A percentile compares a stretch with the other conserved stretches of the same genome.
These are phyloP conservation scores for Geophilus truncorum DNA, from an alignment of 2,888 invertebrate genomes.

Conservation along the genomic window DNA sequence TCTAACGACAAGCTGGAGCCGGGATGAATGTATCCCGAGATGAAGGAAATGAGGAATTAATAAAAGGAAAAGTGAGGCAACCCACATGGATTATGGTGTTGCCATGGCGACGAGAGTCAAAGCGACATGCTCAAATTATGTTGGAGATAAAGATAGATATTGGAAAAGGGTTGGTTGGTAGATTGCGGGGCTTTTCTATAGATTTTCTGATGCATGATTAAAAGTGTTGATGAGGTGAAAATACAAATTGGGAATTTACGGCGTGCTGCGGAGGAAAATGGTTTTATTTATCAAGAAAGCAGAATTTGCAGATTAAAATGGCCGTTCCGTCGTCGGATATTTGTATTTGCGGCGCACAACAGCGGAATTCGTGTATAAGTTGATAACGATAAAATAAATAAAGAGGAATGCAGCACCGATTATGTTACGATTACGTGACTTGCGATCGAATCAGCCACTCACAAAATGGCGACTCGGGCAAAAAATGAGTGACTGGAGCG, in stretches of 20 bases:
- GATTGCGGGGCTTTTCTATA: not conserved
- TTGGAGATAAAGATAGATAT: not conserved
- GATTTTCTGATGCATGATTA: not conserved
- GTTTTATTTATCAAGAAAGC: not conserved
- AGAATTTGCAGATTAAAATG: no score
- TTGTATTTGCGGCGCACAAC: no score
- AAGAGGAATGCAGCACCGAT: no score
- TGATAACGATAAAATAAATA: no score
- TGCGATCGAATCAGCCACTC: no score
- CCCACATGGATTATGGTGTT: not conserved
- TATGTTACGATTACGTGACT: no score
- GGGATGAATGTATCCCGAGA: not conserved
- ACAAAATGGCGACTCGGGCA: no score
- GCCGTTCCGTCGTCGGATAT: no score
- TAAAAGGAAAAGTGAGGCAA: not conserved
- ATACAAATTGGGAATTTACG: not conserved
- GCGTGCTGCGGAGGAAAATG: not conserved
- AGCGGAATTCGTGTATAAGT: no score
- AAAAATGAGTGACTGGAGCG: no score
- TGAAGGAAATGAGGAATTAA: not conserved
- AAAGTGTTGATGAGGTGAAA: not conserved
- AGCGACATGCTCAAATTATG: not conserved
- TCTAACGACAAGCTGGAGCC: no score
- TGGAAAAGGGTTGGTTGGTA: not conserved
- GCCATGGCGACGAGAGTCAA: not conserved